Base-by-base conservation (phyloP, 2,888 invertebrate genomes). In the Copidosoma aretas region DNA sequence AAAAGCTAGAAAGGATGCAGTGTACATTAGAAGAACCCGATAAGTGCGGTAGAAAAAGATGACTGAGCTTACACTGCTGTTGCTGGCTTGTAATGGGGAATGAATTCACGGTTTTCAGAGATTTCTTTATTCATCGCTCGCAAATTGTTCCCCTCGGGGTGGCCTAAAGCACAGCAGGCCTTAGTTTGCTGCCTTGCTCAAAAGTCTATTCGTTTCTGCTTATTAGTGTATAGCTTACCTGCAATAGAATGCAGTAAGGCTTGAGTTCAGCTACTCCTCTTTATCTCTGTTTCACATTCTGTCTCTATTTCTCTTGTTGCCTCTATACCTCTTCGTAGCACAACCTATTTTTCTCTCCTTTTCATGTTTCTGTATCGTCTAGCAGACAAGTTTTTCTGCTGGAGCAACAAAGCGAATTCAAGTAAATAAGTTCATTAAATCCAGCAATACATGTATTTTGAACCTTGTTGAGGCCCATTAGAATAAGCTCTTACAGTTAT, bases 111-210 rank as follows among this genome's bases (percentile, higher is more conserved):
- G 53, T 67, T 67, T 54, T 59, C 61, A 60, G 54, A 67, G 70
- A 74, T 70, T 77, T 77, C 75, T 77, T 77, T 77, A 76, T 77
- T 77, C 76, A 76, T 76, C 73, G 76, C 71, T 73, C 70, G 71
- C 73, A 76, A 77, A 76, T 77, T 77, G 75, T 73, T 73, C 72
- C 63, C 54, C 62, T 52, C 70, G 67, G 25, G 54, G 22, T 54
- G 58, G 64, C 15, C 22, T 41, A 22, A 51, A 53, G 41, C 22
- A 3, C 25, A 10, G 32, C 19, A 21, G 52, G 49, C n/a, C 17
- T 19, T 22, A 22, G 52, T 8, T 22, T 21, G 57, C 21, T 19
- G 60, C 39, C 41, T 32, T 21, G 52, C 17, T 25, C 25, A 51
- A 17, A 59, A 60, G 54, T 67, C 56, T 51, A 57, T 60, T 57